Conservation (phyloP, 2,888 invertebrate genomes). For the Anoplius nigerrimus region DNA sequence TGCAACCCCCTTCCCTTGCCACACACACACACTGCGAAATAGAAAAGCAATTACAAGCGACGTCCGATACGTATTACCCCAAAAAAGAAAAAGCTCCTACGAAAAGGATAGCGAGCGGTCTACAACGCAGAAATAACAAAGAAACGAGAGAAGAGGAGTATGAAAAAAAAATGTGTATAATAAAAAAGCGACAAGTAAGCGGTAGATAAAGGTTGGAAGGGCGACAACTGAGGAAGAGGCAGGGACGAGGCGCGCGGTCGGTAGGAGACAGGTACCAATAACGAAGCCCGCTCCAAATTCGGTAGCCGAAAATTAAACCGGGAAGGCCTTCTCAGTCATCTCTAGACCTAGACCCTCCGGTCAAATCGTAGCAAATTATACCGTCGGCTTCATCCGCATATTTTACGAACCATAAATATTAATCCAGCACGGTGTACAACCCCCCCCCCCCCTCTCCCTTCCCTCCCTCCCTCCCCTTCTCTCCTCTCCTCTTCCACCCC, state of each 20-base stretch:
- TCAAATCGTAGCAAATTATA: slow-evolving; percentile 64
- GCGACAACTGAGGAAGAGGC: slow-evolving; percentile 21
- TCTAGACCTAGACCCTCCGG: slow-evolving; percentile 65
- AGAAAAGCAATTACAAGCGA: too few species aligned
- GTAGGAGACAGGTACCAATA: slow-evolving; percentile 37
- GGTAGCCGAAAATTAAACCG: slow-evolving; percentile 61
- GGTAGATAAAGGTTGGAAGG: slow-evolving; percentile 1
- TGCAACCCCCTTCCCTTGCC: too few species aligned
- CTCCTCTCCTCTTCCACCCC: slow-evolving; percentile 6
- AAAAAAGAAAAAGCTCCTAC: too few species aligned
- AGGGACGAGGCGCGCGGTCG: slow-evolving; percentile 12
- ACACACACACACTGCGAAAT: too few species aligned
- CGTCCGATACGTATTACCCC: too few species aligned
- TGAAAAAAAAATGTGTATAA: too few species aligned
- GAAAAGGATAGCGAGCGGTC: neutral
- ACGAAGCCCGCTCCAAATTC: slow-evolving; percentile 50
- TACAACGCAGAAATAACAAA: neutral
- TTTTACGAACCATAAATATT: slow-evolving; percentile 66
- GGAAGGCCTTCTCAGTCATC: slow-evolving; percentile 41
- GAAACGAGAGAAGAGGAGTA: neutral
- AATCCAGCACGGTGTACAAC: slow-evolving; percentile 36
- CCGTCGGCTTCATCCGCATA: slow-evolving; percentile 58
- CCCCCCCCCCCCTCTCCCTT: slow-evolving; percentile 5
- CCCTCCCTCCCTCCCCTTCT: neutral
- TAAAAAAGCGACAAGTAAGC: too few species aligned